Base-by-base conservation (phyloP, 30 jellyfish, hydroid and myxozoan species). In the Cassiopea andromeda region DNA sequence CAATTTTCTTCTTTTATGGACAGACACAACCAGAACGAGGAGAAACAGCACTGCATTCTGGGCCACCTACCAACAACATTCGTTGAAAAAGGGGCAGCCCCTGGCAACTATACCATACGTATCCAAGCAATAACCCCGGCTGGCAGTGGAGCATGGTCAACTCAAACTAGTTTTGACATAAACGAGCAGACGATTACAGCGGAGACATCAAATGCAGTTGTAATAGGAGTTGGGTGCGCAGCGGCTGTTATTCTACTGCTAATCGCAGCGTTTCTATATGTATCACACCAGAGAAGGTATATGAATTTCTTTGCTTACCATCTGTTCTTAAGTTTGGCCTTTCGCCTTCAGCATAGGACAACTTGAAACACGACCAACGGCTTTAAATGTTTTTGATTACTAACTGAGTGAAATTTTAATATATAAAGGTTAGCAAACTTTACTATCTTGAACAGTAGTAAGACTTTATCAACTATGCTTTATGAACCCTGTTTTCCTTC, bases 81-180 rank as follows among this genome's bases (percentile, higher is more conserved):
- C 75, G 79, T 50, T 10, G 91, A 87, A 54, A 78, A 47, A 50
- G 93, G 94, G 18, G 90, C 83, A 16, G 94, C 94, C 73, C 95
- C 98, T 18, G 99, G 99, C 47, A 89, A 91, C 64, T 96, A 91
- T 66, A 47, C 91, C 46, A 69, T 88, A 12, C 83, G 92, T 19
- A 73, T 92, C 73, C 97, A 94, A 2, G 99, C 98, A 0, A 84
- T 87, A 27, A 93, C 95, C 60, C 99, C 99, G 59, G 98, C 97
- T 43, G 97, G 96, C 12, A 96, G 92, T 78, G 97, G 97, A 3
- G 76, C 98, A 2, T 96, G 98, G 98, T 78, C 97, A 15, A 79
- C 78, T 7, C 87, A 81, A 1, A 85, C 80, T 45, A 18, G 69
- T 12, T 96, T 96, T 67, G 74, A 59, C 38, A 79, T 96, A 27